Evolutionary conservation across 2,888 invertebrate genomes (phyloP).

Genomic region (Hydriomena furcata): DNA sequence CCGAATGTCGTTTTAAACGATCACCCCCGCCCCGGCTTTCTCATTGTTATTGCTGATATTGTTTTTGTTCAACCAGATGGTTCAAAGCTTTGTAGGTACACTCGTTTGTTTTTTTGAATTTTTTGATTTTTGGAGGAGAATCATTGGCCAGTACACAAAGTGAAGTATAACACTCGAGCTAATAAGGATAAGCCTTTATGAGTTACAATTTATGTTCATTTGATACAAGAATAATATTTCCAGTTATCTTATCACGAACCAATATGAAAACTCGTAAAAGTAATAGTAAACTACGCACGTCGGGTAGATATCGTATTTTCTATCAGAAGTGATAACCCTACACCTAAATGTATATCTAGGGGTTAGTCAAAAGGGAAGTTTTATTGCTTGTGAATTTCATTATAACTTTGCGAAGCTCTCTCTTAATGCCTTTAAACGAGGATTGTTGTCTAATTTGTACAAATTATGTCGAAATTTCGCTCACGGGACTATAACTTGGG

Average conservation of each 20-base stretch:
- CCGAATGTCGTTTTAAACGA: slow-evolving; percentile 26
- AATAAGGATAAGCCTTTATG: too few relatives aligned
- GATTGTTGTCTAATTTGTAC: slow-evolving; percentile 80
- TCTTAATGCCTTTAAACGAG: slow-evolving; percentile 75
- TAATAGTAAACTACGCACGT: slow-evolving; percentile 16
- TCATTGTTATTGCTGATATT: slow-evolving; percentile 20
- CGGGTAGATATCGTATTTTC: slow-evolving; percentile 13
- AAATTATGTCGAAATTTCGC: slow-evolving; percentile 66
- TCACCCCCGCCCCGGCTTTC: slow-evolving; percentile 15
- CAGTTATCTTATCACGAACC: background rate
- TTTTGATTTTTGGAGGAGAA: background rate
- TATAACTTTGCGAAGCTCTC: slow-evolving; percentile 76
- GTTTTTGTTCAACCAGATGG: slow-evolving; percentile 21
- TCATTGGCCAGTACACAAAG: too few relatives aligned
- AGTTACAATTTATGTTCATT: too few relatives aligned
- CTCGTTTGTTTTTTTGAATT: background rate
- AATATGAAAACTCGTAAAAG: slow-evolving; percentile 17
- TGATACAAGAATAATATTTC: background rate
- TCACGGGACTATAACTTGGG: slow-evolving; percentile 44
- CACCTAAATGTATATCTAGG: slow-evolving; percentile 72
- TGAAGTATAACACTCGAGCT: too few relatives aligned
- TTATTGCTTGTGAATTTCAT: slow-evolving; percentile 83
- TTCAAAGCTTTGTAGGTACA: background rate
- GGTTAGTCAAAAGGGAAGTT: slow-evolving; percentile 80
- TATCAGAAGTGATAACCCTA: slow-evolving; percentile 54